These are phyloP conservation scores for Dolichallabes microphthalmus DNA, from an alignment of 2,113 vertebrate genomes.

Conservation along the genomic window DNA sequence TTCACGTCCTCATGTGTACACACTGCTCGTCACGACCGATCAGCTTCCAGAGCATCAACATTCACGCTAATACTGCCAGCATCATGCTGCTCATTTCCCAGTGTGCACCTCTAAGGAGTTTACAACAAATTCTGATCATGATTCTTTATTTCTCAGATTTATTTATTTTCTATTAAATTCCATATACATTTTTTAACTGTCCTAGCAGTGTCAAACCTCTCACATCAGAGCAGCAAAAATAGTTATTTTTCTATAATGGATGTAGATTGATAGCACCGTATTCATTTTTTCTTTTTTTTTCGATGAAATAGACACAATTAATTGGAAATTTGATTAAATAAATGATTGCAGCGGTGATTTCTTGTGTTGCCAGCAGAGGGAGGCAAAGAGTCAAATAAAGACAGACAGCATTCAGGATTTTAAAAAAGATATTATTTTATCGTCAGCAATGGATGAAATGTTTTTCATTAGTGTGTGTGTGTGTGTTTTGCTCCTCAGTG, in stretches of 20 bases:
- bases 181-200: neutral
- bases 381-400: constrained; percentile 38
- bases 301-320: no score
- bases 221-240: neutral
- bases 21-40: neutral
- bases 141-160: neutral
- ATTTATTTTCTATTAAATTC: neutral
- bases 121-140: neutral
- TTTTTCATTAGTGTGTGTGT: neutral
- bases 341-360: neutral
- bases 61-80: neutral
- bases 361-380: constrained; percentile 64
- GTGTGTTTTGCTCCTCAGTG: constrained; percentile 73
- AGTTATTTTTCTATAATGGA: neutral
- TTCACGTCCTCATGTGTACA: neutral
- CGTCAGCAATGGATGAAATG: neutral
- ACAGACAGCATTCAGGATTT: neutral
- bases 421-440: neutral
- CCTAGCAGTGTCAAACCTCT: neutral
- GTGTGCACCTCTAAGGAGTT: no score
- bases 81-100: neutral
- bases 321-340: neutral
- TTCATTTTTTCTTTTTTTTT: neutral
- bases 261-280: neutral
- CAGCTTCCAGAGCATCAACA: neutral